Percentiles rank a stretch among this genome's conserved stretches.
Conservation (phyloP, 2,113 vertebrate species). For the Pterocles gutturalis region DNA sequence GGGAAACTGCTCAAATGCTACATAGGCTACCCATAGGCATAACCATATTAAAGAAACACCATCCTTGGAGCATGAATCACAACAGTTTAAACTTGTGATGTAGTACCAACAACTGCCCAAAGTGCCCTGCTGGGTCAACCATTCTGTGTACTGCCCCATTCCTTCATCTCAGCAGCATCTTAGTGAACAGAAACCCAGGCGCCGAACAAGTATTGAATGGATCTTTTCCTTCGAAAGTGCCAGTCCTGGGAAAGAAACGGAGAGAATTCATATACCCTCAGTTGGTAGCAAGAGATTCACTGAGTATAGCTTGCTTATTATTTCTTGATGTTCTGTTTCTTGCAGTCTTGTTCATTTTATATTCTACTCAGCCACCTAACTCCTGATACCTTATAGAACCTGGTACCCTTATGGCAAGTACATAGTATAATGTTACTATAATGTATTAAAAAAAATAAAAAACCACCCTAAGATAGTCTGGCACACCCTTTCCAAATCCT, state of each 20-base stretch:
- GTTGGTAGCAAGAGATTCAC: neutral
- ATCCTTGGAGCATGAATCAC: neutral
- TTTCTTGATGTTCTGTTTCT: neutral
- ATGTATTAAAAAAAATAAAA: neutral
- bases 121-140: neutral
- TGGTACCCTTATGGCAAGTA: neutral
- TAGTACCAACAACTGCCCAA: neutral
- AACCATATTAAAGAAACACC: neutral
- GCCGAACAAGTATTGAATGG: neutral
- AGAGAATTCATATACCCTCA: neutral
- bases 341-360: neutral
- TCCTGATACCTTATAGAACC: neutral
- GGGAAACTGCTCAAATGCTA: neutral
- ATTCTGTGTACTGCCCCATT: neutral
- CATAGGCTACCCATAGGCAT: fast-evolving
- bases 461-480: neutral
- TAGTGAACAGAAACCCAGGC: neutral
- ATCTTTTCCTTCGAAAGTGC: neutral
- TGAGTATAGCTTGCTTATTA: neutral
- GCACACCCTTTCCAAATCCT: neutral
- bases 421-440: neutral
- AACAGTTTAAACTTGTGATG: neutral
- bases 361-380: neutral
- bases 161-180: neutral
- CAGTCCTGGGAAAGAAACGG: neutral